Evolutionary conservation across 2,797 vertebrate species (phyloP), one percentile per base, ranked within the genome.

Genomic region (Eulemur rubriventer): DNA sequence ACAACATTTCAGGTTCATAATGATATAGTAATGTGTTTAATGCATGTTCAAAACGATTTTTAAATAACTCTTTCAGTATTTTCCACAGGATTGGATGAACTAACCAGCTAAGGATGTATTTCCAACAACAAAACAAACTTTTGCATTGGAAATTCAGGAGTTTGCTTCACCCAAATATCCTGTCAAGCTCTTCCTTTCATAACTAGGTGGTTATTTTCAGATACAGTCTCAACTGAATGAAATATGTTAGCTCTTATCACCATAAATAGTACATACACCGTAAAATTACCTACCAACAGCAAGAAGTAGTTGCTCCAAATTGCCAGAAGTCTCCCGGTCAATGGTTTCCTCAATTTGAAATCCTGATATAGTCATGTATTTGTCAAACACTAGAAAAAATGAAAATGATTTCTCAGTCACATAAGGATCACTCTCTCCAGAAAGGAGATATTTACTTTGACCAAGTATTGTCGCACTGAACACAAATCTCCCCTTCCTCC

Each of bases 281-380:
- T 24, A 94, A 84, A 82, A 72, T 12, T 65, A 90, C 99, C 99
- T 98, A 99, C 99, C 99, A 59, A 99, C 98, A 92, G 99, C 99
- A 43, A 99, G 96, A 46, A 99, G 98, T 30, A 99, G 97, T 59
- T 99, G 99, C 98, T 99, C 99, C 97, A 99, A 91, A 92, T 99
- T 99, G 6, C 99, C 99, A 4, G 99, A 99, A 41, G 99, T 99
- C 98, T 99, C 99, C 7, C 99, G 99, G 98, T 99, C 98, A 89
- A 99, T 98, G 96, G 99, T 99, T 96, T 99, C 99, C 97, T 99
- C 99, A 13, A 99, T 99, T 61, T 99, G 99, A 94, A 98, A 99
- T 96, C 99, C 99, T 0, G 99, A 99, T 93, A 99, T 97, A 35
- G 99, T 99, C 99, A 99, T 99, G 98, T 99, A 99, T 59, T 99